Base-by-base conservation (phyloP, 1,140 invertebrate genomes). In the Phocides pigmalion region DNA sequence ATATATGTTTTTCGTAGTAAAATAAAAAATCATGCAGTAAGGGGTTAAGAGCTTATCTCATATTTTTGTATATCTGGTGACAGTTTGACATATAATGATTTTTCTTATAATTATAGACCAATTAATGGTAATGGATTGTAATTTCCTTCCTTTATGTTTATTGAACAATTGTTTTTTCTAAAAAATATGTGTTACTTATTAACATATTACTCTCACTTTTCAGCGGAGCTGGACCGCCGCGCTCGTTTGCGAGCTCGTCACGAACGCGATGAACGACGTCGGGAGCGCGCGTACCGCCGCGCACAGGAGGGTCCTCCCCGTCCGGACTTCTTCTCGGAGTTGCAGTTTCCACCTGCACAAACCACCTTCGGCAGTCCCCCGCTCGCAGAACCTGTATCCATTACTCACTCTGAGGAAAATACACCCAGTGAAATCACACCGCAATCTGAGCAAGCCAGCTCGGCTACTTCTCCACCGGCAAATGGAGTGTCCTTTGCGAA, bases 401-500 rank as follows among this genome's bases (percentile, higher is more conserved):
- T 42, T 11, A 3, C 28, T 11, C 20, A 53, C 22, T 58, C 20
- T 32, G 46, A 59, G 5, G 56, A 59, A n/a, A 59, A 47, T 15
- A 6, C 42, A 22, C 3, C 39, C 14, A 16, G 15, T 58, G 39
- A 42, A 25, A 11, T 42, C 1, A 5, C 41, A 39, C 64, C 2
- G 37, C 51, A 4, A 37, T 51, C 53, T 5, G 62, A 64, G 35
- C 62, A 71, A 47, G 35, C 64, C 6, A 72, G 70, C 15, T 69
- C 77, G 0, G 53, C 66, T 15, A 74, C 66, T 53, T 41, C 59
- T 15, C 71, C 71, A 4, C 62, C 80, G n/a, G 54, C 68, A 9
- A 62, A 73, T 16, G 89, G 89, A 49, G 76, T 92, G 11, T 94
- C 94, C 20, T 94, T 94, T 92, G 93, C 94, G 11, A 94, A 94